phyloP scores from a whole-genome alignment of 2,113 vertebrate genomes.

The Aramus guarauna region DNA sequence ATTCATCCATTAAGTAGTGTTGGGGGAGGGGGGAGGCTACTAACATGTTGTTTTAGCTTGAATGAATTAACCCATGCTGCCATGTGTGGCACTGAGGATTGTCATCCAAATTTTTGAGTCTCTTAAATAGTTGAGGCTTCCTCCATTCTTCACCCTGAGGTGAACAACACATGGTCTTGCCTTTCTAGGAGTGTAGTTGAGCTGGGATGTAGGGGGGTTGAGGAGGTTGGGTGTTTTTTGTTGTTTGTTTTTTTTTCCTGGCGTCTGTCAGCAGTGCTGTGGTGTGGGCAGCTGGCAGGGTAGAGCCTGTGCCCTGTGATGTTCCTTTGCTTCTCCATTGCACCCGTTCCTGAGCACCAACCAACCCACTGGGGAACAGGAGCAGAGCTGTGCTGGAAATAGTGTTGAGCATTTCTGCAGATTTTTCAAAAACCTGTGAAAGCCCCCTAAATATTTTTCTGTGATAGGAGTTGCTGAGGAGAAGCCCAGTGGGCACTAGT shows the following conservation, averaged over 20 bases:
- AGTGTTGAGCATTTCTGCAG: neutral
- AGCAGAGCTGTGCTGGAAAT: neutral
- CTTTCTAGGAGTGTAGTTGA: neutral
- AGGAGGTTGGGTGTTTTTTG: too few species aligned
- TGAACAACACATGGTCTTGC: neutral
- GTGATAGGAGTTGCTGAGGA: neutral
- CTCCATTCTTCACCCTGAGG: neutral
- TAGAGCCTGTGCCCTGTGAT: rapidly evolving
- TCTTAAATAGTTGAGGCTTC: neutral
- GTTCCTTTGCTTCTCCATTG: neutral
- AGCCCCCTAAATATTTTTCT: neutral
- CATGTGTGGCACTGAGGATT: neutral
- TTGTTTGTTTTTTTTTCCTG: neutral
- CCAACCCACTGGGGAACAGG: neutral
- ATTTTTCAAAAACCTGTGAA: neutral
- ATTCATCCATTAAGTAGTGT: conserved; percentile 5
- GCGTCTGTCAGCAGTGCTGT: neutral
- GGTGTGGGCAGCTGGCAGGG: neutral
- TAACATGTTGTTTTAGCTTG: conserved; percentile 17
- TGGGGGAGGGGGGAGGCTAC: neutral
- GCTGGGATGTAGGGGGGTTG: neutral
- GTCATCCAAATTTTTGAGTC: neutral
- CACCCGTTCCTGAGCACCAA: neutral
- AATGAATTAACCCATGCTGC: conserved; percentile 22
- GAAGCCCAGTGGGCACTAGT: neutral